Percentiles rank a stretch among this genome's conserved stretches.
phyloP scores from a whole-genome alignment of 2,113 vertebrate genomes.

The Pterocles gutturalis region DNA sequence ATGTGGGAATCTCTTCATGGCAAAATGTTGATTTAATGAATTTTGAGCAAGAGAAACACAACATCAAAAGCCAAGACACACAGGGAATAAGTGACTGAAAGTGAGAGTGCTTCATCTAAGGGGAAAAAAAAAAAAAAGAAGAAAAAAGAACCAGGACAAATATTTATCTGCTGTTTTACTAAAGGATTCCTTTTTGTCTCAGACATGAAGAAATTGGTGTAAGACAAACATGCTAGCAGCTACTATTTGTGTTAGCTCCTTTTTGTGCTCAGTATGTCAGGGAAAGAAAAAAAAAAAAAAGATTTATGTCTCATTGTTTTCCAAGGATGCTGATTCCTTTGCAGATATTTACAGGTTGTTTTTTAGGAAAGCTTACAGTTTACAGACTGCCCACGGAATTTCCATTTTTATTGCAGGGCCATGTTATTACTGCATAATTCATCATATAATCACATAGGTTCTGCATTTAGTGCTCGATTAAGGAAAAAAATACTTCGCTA shows the following conservation, averaged over 20 bases:
- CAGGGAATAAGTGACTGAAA: background rate
- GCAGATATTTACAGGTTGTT: constrained; percentile 59
- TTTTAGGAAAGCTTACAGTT: constrained; percentile 48
- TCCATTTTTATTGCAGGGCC: constrained; percentile 51
- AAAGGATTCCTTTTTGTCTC: constrained; percentile 44
- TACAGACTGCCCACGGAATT: constrained; percentile 35
- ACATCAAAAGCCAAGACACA: background rate
- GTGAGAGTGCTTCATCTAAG: background rate
- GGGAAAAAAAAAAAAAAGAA: background rate
- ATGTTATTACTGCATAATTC: constrained; percentile 1
- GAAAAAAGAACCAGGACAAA: background rate
- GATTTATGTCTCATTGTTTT: constrained; percentile 66
- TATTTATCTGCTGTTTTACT: background rate
- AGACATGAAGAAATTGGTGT: background rate
- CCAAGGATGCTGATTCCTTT: constrained; percentile 51
- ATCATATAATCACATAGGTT: background rate
- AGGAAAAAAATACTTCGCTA: background rate
- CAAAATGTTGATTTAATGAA: background rate
- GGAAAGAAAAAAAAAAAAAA: background rate
- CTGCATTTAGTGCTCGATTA: background rate
- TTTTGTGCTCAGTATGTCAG: constrained; percentile 19
- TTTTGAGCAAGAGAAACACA: background rate
- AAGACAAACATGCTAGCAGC: constrained; percentile 12
- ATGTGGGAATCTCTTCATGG: background rate
- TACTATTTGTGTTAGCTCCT: background rate